These are phyloP conservation scores for Camponotus vicinus DNA, from an alignment of 1,140 invertebrate genomes.

Conservation along the genomic window DNA sequence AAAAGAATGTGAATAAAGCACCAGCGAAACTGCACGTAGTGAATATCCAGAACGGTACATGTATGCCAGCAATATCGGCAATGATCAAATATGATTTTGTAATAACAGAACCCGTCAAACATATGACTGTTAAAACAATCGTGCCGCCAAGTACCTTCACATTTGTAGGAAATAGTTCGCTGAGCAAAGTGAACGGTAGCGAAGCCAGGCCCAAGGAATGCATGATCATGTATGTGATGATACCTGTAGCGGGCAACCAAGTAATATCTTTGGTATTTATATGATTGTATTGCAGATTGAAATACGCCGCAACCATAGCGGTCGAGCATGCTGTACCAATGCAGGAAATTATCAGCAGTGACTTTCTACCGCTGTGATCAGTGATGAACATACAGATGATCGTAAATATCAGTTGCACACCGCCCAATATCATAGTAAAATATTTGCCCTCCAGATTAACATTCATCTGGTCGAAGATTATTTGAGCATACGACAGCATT, in stretches of 20 bases:
- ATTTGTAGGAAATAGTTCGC: constrained; percentile 91
- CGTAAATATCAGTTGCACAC: constrained; percentile 88
- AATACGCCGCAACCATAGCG: constrained; percentile 85
- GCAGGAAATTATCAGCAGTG: constrained; percentile 88
- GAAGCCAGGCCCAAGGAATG: constrained; percentile 89
- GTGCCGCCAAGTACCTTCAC: constrained; percentile 89
- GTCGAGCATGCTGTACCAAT: constrained; percentile 85
- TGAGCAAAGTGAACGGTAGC: constrained; percentile 90
- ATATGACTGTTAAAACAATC: constrained; percentile 89
- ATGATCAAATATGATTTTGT: constrained; percentile 90
- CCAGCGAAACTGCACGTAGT: constrained; percentile 88
- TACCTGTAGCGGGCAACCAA: constrained; percentile 88
- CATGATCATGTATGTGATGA: constrained; percentile 89
- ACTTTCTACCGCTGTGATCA: constrained; percentile 90
- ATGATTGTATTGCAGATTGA: constrained; percentile 86
- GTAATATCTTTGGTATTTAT: constrained; percentile 82
- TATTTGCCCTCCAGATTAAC: constrained; percentile 84
- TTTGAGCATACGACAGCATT: constrained; percentile 90
- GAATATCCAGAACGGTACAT: constrained; percentile 92
- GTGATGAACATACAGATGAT: constrained; percentile 88
- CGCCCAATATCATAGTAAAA: constrained; percentile 89
- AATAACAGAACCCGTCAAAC: constrained; percentile 87
- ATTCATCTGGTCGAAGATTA: constrained; percentile 89
- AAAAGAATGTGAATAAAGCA: constrained; percentile 88
- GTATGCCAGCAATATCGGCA: constrained; percentile 87